Conservation (phyloP, 2,888 invertebrate species). For the Chloroclysta siterata region DNA sequence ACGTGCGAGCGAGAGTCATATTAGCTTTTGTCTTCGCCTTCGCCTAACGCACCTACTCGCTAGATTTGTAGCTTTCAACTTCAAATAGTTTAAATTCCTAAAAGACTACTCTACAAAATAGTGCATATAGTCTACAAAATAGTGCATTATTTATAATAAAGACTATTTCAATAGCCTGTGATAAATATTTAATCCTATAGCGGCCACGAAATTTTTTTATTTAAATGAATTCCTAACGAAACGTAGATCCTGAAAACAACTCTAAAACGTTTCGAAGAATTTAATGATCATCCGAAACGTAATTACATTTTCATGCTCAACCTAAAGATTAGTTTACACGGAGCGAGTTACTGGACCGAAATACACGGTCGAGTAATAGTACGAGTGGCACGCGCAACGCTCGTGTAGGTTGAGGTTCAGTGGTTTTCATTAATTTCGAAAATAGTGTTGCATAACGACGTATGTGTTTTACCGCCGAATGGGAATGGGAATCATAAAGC, state of each 20-base stretch:
- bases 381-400: neutral
- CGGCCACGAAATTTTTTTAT: too few relatives aligned
- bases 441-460: neutral
- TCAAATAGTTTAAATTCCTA: too few relatives aligned
- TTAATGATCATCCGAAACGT: conserved; percentile 11
- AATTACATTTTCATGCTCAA: neutral
- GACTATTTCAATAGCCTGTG: too few relatives aligned
- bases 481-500: too few relatives aligned
- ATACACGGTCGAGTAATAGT: neutral
- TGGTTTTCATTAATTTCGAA: neutral
- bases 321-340: neutral
- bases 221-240: conserved; percentile 7
- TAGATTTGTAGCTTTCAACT: too few relatives aligned
- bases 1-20: too few relatives aligned
- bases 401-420: neutral
- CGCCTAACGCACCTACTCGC: too few relatives aligned
- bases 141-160: too few relatives aligned
- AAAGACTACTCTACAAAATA: too few relatives aligned
- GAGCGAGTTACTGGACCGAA: conserved; percentile 1
- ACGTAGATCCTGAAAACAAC: conserved; percentile 6
- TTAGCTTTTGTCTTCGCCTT: too few relatives aligned
- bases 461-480: neutral
- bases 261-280: neutral
- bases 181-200: too few relatives aligned
- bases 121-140: too few relatives aligned